A percentile compares a stretch with the other conserved stretches of the same genome.
Conservation (phyloP, 2,113 vertebrate species). For the Pao palembangensis region DNA sequence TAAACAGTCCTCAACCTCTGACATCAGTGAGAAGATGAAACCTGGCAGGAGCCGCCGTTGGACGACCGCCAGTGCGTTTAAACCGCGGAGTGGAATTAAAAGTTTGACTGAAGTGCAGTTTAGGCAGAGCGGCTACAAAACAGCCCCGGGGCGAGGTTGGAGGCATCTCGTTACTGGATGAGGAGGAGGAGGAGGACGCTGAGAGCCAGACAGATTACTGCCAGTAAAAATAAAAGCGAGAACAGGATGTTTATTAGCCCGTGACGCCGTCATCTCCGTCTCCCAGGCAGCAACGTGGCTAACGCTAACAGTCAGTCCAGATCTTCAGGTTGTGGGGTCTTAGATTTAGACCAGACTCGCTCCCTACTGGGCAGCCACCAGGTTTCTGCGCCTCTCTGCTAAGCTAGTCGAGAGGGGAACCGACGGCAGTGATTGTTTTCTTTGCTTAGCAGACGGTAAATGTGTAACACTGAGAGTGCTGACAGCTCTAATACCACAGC, state of each 20-base stretch:
- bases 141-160: constrained; percentile 48
- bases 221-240: constrained; percentile 32
- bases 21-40: constrained; percentile 10
- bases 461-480: not conserved
- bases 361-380: not conserved
- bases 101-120: constrained; percentile 57
- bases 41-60: constrained; percentile 19
- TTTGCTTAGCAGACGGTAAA: no score
- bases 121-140: constrained; percentile 51
- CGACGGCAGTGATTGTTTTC: not conserved
- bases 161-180: constrained; percentile 62
- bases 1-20: not conserved
- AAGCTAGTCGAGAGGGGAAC: not conserved
- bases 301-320: not conserved
- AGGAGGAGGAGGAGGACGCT: constrained; percentile 28
- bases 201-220: constrained; percentile 59
- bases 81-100: constrained; percentile 63
- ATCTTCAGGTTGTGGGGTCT: constrained; percentile 13
- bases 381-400: no score
- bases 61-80: constrained; percentile 37
- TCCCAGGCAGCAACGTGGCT: constrained; percentile 33
- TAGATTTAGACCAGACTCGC: constrained; percentile 25
- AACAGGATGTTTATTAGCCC: constrained; percentile 54
- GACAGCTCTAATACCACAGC: constrained; percentile 21
- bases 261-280: constrained; percentile 38